Percentiles rank a stretch among this genome's conserved stretches.
Conservation (phyloP, 1,140 invertebrate species). For the Phortica variegata region DNA sequence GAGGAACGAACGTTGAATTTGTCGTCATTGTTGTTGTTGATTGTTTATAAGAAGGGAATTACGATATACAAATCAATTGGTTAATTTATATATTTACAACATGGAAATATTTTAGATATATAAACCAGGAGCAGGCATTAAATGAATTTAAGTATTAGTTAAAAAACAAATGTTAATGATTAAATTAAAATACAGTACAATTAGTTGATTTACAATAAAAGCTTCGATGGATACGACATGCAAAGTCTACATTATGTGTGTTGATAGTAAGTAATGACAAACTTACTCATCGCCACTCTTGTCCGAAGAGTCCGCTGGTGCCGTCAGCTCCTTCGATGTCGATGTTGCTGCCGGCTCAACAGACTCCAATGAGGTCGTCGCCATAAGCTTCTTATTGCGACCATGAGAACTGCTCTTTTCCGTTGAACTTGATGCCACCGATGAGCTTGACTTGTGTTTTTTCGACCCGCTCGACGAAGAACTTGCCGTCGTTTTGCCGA, state of each 20-base stretch:
- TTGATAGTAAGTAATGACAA: background rate
- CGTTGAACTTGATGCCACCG: conserved; percentile 19
- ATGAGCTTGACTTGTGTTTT: no score
- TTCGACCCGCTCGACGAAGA: no score
- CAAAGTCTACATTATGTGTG: no score
- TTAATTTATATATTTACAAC: background rate
- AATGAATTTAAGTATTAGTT: no score
- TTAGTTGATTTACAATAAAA: no score
- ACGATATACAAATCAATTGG: no score
- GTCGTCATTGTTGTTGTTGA: conserved; percentile 24
- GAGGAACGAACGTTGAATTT: conserved; percentile 36
- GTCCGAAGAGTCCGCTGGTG: conserved; percentile 41
- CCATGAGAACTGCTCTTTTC: conserved; percentile 26
- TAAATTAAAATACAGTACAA: no score
- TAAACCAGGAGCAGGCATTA: no score
- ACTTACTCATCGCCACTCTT: conserved; percentile 55
- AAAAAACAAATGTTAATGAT: no score
- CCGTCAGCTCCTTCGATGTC: background rate
- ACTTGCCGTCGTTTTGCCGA: conserved; percentile 21
- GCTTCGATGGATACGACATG: no score
- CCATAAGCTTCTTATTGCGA: conserved; percentile 7
- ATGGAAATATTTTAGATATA: no score
- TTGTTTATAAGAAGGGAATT: background rate
- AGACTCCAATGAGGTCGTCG: conserved; percentile 28
- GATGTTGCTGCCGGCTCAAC: background rate